Base-by-base conservation (phyloP, 2,113 vertebrate genomes). In the Mus pahari region DNA sequence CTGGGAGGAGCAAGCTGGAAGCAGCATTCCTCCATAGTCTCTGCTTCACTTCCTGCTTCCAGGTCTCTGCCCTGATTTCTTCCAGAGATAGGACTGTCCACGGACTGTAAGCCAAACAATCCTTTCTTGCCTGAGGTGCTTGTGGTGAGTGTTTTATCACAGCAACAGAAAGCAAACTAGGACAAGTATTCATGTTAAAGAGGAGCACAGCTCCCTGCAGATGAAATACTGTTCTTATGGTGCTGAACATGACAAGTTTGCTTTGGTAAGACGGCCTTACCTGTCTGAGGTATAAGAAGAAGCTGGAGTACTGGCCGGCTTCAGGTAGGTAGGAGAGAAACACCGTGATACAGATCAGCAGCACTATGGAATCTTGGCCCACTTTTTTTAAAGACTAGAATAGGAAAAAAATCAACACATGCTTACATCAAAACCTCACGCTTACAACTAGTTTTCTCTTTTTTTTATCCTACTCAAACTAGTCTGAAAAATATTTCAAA, bases 281-380 rank as follows among this genome's bases (percentile, higher is more conserved):
- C 99, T 99, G 99, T 98, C 98, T 98, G 98, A 99, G 99, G 98
- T 99, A 99, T 79, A 99, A 98, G 97, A 99, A 99, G 97, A 99
- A 99, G 98, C 99, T 99, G 97, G 99, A 99, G 96, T 99, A 99
- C 96, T 99, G 99, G 75, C 99, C 99, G 53, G 99, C 99, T 98
- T 99, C 99, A 0, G 99, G 99, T 86, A 99, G 99, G 97, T 99
- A 99, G 89, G 99, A 99, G 71, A 99, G 99, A 97, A 99, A 99
- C 94, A 99, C 99, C 55, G 99, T 99, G 77, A 99, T 99, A 97
- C 99, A 99, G 98, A 99, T 99, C 1, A 99, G 99, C 98, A 99
- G 98, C 98, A 99, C 99, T 14, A 99, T 97, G 8, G 99, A 99
- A 96, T 99, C 99, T 86, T 99, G 99, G 93, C 99, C 99, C 2